phyloP scores from a whole-genome alignment of 92 coral and sea anemone genomes.

The Porites rus region DNA sequence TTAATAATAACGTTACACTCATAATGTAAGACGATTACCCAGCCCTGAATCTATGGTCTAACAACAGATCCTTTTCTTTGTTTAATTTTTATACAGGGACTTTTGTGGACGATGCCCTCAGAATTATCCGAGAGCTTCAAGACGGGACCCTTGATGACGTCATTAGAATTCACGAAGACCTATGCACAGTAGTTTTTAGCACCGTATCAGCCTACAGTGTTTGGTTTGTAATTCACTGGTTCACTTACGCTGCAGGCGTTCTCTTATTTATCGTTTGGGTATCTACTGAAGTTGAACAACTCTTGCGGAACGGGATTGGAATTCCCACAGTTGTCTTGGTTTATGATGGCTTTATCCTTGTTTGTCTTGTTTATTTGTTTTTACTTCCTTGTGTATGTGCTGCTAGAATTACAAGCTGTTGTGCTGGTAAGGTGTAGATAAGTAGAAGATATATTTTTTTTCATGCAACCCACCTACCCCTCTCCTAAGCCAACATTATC shows the following conservation, averaged over 20 bases:
- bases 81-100: neutral
- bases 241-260: slow-evolving; percentile 66
- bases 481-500: too few relatives aligned
- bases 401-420: slow-evolving; percentile 74
- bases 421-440: slow-evolving; percentile 59
- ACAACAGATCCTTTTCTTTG: neutral
- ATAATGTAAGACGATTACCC: neutral
- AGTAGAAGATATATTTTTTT: neutral
- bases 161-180: slow-evolving; percentile 68
- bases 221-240: slow-evolving; percentile 85
- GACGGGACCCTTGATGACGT: slow-evolving; percentile 42
- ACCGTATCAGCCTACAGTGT: slow-evolving; percentile 77
- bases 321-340: neutral
- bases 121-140: neutral
- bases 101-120: neutral
- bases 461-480: neutral
- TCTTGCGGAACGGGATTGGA: neutral
- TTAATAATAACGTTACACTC: too few relatives aligned
- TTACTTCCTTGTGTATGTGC: slow-evolving; percentile 78
- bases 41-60: neutral
- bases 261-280: slow-evolving; percentile 52
- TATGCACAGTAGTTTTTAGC: slow-evolving; percentile 63
- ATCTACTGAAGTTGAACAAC: slow-evolving; percentile 44
- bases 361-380: slow-evolving; percentile 55
- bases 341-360: slow-evolving; percentile 22